Evolutionary conservation across 2,888 invertebrate species (phyloP).

Genomic region (Iphiclides podalirius): DNA sequence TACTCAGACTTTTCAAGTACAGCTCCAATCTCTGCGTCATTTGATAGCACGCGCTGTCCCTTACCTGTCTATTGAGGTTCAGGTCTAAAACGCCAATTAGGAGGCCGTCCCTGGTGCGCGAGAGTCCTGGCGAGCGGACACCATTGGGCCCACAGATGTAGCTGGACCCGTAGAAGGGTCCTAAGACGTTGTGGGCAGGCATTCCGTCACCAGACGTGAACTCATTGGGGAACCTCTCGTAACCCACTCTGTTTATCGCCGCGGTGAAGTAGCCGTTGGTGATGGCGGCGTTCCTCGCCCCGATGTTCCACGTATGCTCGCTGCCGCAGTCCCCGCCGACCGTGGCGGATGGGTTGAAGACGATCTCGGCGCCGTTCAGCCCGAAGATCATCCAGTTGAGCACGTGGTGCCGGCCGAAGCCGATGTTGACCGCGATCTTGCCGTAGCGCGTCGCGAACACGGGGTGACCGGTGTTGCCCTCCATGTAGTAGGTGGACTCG

Average conservation of each 20-base stretch:
- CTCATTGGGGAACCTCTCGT: constrained; percentile 85
- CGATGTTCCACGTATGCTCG: constrained; percentile 96
- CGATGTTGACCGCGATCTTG: constrained; percentile 95
- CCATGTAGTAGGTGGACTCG: constrained; percentile 98
- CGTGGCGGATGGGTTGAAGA: constrained; percentile 98
- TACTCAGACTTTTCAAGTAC: constrained; percentile 88
- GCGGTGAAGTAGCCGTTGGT: constrained; percentile 97
- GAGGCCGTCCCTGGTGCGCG: constrained; percentile 89
- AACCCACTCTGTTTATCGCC: constrained; percentile 95
- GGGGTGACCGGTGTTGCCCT: constrained; percentile 96
- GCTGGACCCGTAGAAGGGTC: constrained; percentile 97
- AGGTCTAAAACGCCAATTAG: constrained; percentile 93
- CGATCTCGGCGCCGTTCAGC: constrained; percentile 97
- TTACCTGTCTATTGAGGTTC: constrained; percentile 95
- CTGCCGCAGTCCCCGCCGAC: constrained; percentile 83
- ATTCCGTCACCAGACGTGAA: constrained; percentile 80
- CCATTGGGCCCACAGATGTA: constrained; percentile 97
- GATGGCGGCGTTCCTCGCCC: constrained; percentile 96
- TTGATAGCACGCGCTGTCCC: constrained; percentile 95
- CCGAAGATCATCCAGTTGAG: constrained; percentile 99
- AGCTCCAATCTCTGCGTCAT: constrained; percentile 96
- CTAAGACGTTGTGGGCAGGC: constrained; percentile 89
- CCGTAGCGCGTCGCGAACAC: constrained; percentile 93
- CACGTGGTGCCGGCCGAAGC: constrained; percentile 98
- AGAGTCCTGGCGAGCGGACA: constrained; percentile 90